Conservation (phyloP, 2,888 invertebrate genomes). For the Catocala fraxini region DNA sequence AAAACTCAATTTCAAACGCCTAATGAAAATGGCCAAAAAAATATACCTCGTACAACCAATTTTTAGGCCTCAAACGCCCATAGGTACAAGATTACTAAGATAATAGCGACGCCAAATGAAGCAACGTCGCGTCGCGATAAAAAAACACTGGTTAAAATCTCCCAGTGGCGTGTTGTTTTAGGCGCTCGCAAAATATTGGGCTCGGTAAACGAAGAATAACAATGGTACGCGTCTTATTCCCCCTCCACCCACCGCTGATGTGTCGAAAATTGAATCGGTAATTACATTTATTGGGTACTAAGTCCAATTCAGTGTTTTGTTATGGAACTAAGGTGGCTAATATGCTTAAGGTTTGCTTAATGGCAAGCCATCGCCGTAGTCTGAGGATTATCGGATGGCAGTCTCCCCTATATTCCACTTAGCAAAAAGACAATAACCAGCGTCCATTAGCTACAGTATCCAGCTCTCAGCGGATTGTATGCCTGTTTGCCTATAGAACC, state of each 20-base stretch:
- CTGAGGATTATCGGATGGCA: too few species aligned
- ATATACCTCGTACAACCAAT: conserved; percentile 24
- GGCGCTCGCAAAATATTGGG: conserved; percentile 77
- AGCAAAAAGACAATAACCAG: too few species aligned
- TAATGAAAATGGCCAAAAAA: conserved; percentile 33
- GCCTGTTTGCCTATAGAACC: too few species aligned
- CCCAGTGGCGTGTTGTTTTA: conserved; percentile 72
- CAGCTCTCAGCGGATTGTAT: too few species aligned
- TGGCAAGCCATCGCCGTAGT: too few species aligned
- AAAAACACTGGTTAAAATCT: conserved; percentile 65
- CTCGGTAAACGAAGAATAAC: conserved; percentile 78
- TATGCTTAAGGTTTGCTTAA: too few species aligned
- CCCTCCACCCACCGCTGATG: conserved; percentile 3
- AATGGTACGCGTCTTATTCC: conserved; percentile 44
- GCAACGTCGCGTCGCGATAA: conserved; percentile 59
- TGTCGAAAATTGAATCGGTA: conserved; percentile 19
- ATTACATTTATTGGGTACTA: conserved; percentile 8
- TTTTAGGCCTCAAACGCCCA: conserved; percentile 33
- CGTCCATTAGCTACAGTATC: too few species aligned
- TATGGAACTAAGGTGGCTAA: too few species aligned
- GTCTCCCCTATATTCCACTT: too few species aligned
- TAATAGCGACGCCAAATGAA: conserved; percentile 68
- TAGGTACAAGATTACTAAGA: conserved; percentile 57
- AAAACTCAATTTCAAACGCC: conserved; percentile 24
- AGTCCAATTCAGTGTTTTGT: too few species aligned